These are phyloP conservation scores for Maconellicoccus hirsutus DNA, from an alignment of 1,140 invertebrate species.

Conservation along the genomic window DNA sequence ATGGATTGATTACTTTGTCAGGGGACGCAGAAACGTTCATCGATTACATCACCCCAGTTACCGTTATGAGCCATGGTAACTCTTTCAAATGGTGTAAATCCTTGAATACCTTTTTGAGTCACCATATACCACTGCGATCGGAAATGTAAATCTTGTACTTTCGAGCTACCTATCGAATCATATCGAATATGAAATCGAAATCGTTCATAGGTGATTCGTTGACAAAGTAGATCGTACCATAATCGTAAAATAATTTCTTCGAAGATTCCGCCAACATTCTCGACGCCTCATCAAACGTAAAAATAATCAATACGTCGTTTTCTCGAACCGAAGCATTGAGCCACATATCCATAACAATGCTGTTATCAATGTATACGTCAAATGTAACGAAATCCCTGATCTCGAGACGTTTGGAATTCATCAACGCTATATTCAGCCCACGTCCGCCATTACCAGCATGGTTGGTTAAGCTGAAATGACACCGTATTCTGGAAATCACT, in stretches of 20 bases:
- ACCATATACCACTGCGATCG: slow-evolving; percentile 46
- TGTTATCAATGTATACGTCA: slow-evolving; percentile 32
- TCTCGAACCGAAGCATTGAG: slow-evolving; percentile 27
- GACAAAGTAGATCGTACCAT: slow-evolving; percentile 25
- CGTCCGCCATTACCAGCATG: slow-evolving; percentile 28
- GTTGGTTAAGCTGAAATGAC: slow-evolving; percentile 20
- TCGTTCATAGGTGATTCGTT: neutral
- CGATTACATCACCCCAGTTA: slow-evolving; percentile 31
- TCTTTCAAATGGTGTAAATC: slow-evolving; percentile 43
- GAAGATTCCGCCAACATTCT: slow-evolving; percentile 31
- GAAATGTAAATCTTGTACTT: slow-evolving; percentile 44
- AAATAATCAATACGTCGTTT: slow-evolving; percentile 32
- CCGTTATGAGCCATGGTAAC: slow-evolving; percentile 33
- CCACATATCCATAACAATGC: slow-evolving; percentile 30
- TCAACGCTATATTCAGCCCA: slow-evolving; percentile 31
- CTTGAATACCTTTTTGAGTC: slow-evolving; percentile 42
- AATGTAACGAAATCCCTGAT: slow-evolving; percentile 31
- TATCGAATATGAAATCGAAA: neutral
- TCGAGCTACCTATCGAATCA: slow-evolving; percentile 37
- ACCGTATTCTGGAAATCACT: neutral
- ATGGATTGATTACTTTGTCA: slow-evolving; percentile 29
- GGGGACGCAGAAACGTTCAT: slow-evolving; percentile 32
- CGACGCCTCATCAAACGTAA: slow-evolving; percentile 33
- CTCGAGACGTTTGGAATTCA: slow-evolving; percentile 29
- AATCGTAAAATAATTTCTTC: slow-evolving; percentile 30